These are phyloP conservation scores for Sclerurus mexicanus DNA, from an alignment of 2,113 vertebrate species.

Conservation along the genomic window DNA sequence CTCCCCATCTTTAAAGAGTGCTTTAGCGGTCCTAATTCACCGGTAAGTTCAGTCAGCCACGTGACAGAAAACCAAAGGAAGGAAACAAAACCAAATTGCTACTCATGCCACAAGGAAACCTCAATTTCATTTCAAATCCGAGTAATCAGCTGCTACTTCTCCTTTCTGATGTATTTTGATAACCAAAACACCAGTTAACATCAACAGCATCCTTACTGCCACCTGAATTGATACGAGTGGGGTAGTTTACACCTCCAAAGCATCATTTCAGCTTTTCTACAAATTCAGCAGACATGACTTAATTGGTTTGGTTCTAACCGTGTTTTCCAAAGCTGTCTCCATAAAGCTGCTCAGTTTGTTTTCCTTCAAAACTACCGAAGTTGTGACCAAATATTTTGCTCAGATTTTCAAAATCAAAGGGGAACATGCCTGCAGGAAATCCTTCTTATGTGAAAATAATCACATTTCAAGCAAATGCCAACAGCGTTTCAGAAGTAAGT, in stretches of 20 bases:
- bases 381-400: background rate
- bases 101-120: background rate
- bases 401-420: background rate
- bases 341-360: background rate
- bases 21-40: background rate
- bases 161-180: background rate
- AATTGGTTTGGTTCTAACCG: background rate
- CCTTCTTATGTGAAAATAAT: background rate
- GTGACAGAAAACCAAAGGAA: background rate
- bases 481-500: background rate
- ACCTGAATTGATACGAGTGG: background rate
- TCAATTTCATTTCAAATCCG: background rate
- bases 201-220: background rate
- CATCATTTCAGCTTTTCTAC: background rate
- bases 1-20: background rate
- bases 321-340: background rate
- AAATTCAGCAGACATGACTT: background rate
- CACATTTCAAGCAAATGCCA: background rate
- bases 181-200: background rate
- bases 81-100: background rate
- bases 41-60: background rate
- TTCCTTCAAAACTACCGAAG: background rate
- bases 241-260: background rate
- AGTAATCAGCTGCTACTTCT: background rate
- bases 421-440: background rate